Conservation (phyloP, 2,888 invertebrate species). For the Matsumyia berberina region DNA sequence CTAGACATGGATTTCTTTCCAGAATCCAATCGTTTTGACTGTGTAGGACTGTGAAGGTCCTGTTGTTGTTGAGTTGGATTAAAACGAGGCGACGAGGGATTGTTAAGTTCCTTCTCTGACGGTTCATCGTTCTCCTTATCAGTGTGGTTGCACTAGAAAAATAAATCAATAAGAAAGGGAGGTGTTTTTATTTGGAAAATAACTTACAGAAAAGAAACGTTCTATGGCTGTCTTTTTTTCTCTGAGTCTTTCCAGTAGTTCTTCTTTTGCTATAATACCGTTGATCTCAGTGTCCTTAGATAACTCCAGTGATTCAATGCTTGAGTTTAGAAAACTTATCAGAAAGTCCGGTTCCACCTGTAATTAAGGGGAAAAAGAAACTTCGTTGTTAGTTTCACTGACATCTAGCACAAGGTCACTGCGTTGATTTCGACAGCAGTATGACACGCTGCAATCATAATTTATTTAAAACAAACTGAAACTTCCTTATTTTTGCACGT, state of each 20-base stretch:
- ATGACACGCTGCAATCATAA: no score
- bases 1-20: slow-evolving; percentile 84
- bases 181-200: background rate
- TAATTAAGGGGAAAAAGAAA: slow-evolving; percentile 58
- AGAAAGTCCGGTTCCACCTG: slow-evolving; percentile 90
- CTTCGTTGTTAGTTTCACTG: no score
- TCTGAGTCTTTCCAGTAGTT: slow-evolving; percentile 87
- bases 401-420: no score
- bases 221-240: slow-evolving; percentile 87
- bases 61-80: slow-evolving; percentile 74
- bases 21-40: slow-evolving; percentile 81
- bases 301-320: slow-evolving; percentile 87
- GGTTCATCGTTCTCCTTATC: slow-evolving; percentile 64
- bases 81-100: slow-evolving; percentile 32
- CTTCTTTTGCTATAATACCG: slow-evolving; percentile 85
- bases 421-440: no score
- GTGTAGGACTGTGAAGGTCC: slow-evolving; percentile 79
- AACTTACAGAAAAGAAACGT: slow-evolving; percentile 81
- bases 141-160: slow-evolving; percentile 34
- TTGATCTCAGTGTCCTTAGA: slow-evolving; percentile 83
- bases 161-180: background rate
- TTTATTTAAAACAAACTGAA: no score
- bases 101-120: slow-evolving; percentile 57
- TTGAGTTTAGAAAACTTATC: slow-evolving; percentile 89
- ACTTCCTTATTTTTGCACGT: no score